Evolutionary conservation across 2,797 vertebrate species (phyloP).

Genomic region (Cyprinodon diabolis): DNA sequence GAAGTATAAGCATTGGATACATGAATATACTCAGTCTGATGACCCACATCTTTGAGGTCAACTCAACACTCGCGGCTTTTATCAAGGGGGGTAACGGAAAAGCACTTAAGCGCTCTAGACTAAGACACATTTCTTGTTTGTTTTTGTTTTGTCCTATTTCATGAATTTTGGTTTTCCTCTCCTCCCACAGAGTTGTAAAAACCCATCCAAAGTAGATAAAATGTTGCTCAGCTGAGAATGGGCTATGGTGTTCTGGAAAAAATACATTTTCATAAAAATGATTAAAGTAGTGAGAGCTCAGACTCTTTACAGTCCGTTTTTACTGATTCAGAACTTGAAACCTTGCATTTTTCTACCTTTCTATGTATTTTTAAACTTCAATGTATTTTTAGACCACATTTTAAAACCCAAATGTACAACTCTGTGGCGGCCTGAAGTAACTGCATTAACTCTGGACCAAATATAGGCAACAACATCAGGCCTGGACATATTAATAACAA

Average conservation of each 20-base stretch:
- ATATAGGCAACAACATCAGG: too few relatives aligned
- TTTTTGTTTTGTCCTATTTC: not conserved
- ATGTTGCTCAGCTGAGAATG: not conserved
- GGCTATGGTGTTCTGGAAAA: not conserved
- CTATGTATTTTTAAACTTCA: not conserved
- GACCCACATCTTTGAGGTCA: constrained; percentile 27
- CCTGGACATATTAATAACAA: too few relatives aligned
- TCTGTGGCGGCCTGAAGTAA: too few relatives aligned
- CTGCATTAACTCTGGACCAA: too few relatives aligned
- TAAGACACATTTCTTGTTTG: not conserved
- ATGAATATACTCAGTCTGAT: constrained; percentile 16
- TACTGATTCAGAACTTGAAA: not conserved
- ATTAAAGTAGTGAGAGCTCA: not conserved
- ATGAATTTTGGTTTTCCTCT: not conserved
- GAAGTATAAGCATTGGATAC: not conserved
- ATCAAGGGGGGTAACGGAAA: constrained; percentile 6
- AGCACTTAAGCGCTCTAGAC: not conserved
- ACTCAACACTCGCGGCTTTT: constrained; percentile 12
- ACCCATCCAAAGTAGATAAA: not conserved
- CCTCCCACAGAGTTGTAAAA: not conserved
- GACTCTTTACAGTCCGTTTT: not conserved
- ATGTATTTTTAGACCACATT: not conserved
- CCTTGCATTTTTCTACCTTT: not conserved
- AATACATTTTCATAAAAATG: not conserved
- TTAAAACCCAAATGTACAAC: too few relatives aligned